phyloP scores from a whole-genome alignment of 2,797 vertebrate species.

The Sphenodon punctatus region DNA sequence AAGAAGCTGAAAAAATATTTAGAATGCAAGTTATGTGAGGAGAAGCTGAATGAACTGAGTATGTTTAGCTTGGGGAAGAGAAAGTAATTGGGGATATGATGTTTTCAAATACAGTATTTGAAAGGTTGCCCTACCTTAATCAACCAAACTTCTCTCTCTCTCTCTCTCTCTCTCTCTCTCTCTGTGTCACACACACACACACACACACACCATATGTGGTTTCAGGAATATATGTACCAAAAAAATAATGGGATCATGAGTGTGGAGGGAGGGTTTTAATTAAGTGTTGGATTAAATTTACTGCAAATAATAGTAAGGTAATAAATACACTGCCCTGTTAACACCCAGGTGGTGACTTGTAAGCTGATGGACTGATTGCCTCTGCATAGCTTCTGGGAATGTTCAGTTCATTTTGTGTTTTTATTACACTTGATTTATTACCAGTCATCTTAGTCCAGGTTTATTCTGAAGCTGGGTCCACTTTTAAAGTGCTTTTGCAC shows the following conservation, averaged over 20 bases:
- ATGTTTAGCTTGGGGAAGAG: too few species aligned
- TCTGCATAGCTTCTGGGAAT: constrained; percentile 38
- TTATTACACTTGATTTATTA: constrained; percentile 49
- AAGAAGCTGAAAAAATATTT: too few species aligned
- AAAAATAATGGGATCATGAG: not conserved
- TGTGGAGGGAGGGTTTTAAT: not conserved
- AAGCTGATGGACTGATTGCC: not conserved
- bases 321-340: constrained; percentile 58
- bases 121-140: too few species aligned
- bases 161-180: too few species aligned
- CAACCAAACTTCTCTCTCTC: too few species aligned
- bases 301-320: constrained; percentile 52
- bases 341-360: constrained; percentile 44
- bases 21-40: too few species aligned
- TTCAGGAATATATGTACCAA: constrained; percentile 37
- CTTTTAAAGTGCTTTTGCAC: not conserved
- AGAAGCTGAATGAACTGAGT: too few species aligned
- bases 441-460: constrained; percentile 32
- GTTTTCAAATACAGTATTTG: too few species aligned
- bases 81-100: too few species aligned
- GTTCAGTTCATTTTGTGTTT: constrained; percentile 35
- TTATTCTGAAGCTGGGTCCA: constrained; percentile 20
- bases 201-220: not conserved
- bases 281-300: constrained; percentile 42
- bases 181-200: too few species aligned